Evolutionary conservation across 2,113 vertebrate species (phyloP).

Genomic region (Microtus ochrogaster): DNA sequence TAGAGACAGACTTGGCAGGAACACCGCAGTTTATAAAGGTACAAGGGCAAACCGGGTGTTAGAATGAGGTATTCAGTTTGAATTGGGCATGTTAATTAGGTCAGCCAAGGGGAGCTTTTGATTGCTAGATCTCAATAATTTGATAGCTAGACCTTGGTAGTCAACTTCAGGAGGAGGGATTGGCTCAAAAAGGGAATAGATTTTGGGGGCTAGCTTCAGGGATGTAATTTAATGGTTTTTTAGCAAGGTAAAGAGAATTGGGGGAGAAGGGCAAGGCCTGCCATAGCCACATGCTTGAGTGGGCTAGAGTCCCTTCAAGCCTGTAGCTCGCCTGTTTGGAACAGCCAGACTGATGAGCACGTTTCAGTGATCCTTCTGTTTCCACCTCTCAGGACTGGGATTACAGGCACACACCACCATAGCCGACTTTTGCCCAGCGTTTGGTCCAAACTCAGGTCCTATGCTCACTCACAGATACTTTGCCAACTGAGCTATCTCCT

Average conservation of each 20-base stretch:
- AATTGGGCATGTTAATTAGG: background rate
- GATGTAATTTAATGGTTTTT: background rate
- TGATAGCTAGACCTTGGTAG: background rate
- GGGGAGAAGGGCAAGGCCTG: background rate
- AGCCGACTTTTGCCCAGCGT: background rate
- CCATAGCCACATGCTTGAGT: background rate
- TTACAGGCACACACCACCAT: background rate
- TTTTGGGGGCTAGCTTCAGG: background rate
- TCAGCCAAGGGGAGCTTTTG: background rate
- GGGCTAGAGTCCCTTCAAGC: background rate
- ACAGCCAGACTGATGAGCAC: background rate
- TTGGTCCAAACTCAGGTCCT: background rate
- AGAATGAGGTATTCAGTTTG: background rate
- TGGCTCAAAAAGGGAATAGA: background rate
- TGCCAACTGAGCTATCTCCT: no score
- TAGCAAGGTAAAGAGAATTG: background rate
- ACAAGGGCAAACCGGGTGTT: background rate
- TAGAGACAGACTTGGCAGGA: background rate
- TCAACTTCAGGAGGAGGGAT: background rate
- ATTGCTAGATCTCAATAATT: background rate
- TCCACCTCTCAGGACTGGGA: background rate
- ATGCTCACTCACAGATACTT: background rate
- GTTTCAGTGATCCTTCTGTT: no score
- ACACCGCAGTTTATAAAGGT: background rate
- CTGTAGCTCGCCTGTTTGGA: background rate